These are phyloP conservation scores for Meteorus sp. DNA, from an alignment of 1,140 invertebrate genomes.

Conservation along the genomic window DNA sequence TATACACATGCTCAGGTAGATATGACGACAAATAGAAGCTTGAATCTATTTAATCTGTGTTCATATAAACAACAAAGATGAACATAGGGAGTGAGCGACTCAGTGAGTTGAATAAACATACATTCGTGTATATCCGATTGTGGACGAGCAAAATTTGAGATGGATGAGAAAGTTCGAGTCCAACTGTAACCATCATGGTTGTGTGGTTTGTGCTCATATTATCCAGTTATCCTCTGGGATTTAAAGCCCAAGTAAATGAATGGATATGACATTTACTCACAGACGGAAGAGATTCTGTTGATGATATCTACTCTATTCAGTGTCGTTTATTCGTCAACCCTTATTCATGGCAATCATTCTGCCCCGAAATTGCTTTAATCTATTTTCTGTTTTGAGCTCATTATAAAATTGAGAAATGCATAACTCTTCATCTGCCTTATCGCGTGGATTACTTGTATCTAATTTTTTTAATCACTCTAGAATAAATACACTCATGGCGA, in stretches of 20 bases:
- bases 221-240: constrained; percentile 44
- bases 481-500: too few species aligned
- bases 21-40: constrained; percentile 15
- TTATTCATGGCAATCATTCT: too few species aligned
- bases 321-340: too few species aligned
- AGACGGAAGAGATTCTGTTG: too few species aligned
- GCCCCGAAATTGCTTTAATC: too few species aligned
- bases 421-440: too few species aligned
- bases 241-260: constrained; percentile 47
- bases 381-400: too few species aligned
- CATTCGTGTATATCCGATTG: neutral
- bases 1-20: neutral
- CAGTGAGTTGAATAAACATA: neutral
- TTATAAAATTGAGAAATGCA: too few species aligned
- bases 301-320: too few species aligned
- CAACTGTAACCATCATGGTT: constrained; percentile 29
- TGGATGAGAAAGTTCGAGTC: constrained; percentile 33
- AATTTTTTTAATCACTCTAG: too few species aligned
- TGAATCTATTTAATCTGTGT: constrained; percentile 16
- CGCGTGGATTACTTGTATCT: too few species aligned
- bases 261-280: constrained; percentile 32
- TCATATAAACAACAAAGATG: constrained; percentile 9
- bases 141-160: neutral
- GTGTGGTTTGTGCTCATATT: constrained; percentile 40
- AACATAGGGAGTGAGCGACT: neutral